A percentile compares a stretch with the other conserved stretches of the same genome.
Evolutionary conservation across 2,113 vertebrate species (phyloP).

Genomic region (Hucho hucho): DNA sequence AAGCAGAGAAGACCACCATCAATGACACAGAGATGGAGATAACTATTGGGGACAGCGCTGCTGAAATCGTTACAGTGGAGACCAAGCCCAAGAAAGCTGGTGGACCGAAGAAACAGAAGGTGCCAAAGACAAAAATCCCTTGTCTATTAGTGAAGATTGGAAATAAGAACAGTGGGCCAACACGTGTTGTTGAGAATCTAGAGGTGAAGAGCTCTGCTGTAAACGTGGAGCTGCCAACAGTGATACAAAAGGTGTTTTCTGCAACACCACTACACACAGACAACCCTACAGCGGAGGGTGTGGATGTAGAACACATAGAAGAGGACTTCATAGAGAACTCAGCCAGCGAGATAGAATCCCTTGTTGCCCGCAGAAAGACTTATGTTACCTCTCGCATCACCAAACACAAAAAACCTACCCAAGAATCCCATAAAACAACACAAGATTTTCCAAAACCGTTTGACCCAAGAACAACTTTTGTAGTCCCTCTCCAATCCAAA

Average conservation of each 20-base stretch:
- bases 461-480: not conserved
- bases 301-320: not conserved
- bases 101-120: slow-evolving; percentile 13
- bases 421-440: slow-evolving; percentile 18
- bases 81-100: slow-evolving; percentile 44
- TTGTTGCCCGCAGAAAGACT: slow-evolving; percentile 11
- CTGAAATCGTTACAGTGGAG: slow-evolving; percentile 62
- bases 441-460: slow-evolving; percentile 1
- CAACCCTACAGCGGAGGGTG: not conserved
- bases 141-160: not conserved
- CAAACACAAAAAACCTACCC: slow-evolving; percentile 36
- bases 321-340: not conserved
- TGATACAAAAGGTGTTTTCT: not conserved
- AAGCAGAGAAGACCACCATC: slow-evolving; percentile 40
- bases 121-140: not conserved
- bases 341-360: not conserved
- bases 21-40: slow-evolving; percentile 68
- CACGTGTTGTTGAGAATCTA: not conserved
- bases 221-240: too few relatives aligned
- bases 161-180: not conserved
- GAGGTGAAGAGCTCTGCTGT: not conserved
- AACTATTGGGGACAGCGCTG: slow-evolving; percentile 37
- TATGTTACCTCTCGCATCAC: slow-evolving; percentile 42
- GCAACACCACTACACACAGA: not conserved
- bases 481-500: not conserved